A percentile compares a stretch with the other conserved stretches of the same genome.
Conservation (phyloP, 2,888 invertebrate species). For the Uropetala carovei region DNA sequence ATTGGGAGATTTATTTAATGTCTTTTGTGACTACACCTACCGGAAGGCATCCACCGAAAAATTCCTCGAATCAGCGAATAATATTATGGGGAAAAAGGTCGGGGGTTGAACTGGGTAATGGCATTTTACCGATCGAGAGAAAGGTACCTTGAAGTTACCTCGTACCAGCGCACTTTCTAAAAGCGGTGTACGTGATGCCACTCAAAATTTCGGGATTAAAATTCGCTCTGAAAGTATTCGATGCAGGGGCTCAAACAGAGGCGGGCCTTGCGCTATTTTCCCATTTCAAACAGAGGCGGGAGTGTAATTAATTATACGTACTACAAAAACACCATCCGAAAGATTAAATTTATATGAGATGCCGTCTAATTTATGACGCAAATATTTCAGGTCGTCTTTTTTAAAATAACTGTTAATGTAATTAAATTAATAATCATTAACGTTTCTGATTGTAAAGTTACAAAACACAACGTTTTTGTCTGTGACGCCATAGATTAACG, state of each 20-base stretch:
- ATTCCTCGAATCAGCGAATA: background rate
- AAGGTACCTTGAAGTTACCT: conserved; percentile 35
- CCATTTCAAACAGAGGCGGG: background rate
- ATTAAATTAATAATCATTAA: too few relatives aligned
- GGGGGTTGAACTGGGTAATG: conserved; percentile 8
- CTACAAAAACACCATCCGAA: too few relatives aligned
- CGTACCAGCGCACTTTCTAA: conserved; percentile 8
- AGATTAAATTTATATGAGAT: too few relatives aligned
- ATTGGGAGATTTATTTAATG: too few relatives aligned
- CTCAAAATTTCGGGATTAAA: conserved; percentile 6
- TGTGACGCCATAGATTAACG: too few relatives aligned
- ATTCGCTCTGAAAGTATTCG: background rate
- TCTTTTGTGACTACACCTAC: background rate
- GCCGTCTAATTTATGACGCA: too few relatives aligned
- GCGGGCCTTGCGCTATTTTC: too few relatives aligned
- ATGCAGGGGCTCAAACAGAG: background rate
- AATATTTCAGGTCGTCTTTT: too few relatives aligned
- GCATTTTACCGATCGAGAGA: conserved; percentile 27
- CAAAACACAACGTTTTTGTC: too few relatives aligned
- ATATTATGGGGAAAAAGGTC: conserved; percentile 23
- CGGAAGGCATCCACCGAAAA: background rate
- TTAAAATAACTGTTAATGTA: too few relatives aligned
- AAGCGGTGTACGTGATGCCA: background rate
- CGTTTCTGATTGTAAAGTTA: too few relatives aligned
- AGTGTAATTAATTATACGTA: too few relatives aligned